Conservation (phyloP, 2,888 invertebrate genomes). For the Bombylius discolor region DNA sequence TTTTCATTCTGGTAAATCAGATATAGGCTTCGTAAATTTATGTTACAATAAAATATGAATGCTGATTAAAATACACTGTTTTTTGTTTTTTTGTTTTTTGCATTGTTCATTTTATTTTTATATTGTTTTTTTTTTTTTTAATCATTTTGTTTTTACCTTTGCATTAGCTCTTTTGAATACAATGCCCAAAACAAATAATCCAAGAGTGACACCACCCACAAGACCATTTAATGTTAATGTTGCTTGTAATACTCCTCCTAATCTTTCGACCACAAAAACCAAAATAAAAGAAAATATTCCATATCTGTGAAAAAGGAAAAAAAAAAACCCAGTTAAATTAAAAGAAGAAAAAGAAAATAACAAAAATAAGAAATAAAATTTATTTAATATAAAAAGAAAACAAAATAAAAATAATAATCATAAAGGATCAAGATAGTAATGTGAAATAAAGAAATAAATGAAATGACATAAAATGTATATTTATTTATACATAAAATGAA, state of each 20-base stretch:
- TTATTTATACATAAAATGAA: too few relatives aligned
- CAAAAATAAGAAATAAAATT: too few relatives aligned
- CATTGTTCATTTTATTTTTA: too few relatives aligned
- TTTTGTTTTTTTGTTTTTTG: too few relatives aligned
- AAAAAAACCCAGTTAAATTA: not conserved
- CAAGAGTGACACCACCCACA: slow-evolving; percentile 77
- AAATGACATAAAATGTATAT: not conserved
- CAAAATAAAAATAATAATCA: too few relatives aligned
- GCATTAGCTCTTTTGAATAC: slow-evolving; percentile 77
- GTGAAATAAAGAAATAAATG: not conserved
- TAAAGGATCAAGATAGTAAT: too few relatives aligned
- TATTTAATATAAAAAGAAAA: too few relatives aligned
- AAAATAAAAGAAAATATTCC: slow-evolving; percentile 65
- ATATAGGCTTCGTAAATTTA: too few relatives aligned
- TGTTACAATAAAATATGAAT: too few relatives aligned
- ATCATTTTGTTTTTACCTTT: slow-evolving; percentile 40
- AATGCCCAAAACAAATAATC: slow-evolving; percentile 79
- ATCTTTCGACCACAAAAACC: slow-evolving; percentile 72
- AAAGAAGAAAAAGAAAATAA: not conserved
- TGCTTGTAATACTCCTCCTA: slow-evolving; percentile 81
- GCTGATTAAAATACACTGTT: too few relatives aligned
- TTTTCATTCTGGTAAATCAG: too few relatives aligned
- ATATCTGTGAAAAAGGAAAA: slow-evolving; percentile 32
- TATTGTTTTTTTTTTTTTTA: too few relatives aligned
- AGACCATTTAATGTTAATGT: slow-evolving; percentile 81